These are phyloP conservation scores for Myopa testacea DNA, from an alignment of 2,888 invertebrate genomes.

Conservation along the genomic window DNA sequence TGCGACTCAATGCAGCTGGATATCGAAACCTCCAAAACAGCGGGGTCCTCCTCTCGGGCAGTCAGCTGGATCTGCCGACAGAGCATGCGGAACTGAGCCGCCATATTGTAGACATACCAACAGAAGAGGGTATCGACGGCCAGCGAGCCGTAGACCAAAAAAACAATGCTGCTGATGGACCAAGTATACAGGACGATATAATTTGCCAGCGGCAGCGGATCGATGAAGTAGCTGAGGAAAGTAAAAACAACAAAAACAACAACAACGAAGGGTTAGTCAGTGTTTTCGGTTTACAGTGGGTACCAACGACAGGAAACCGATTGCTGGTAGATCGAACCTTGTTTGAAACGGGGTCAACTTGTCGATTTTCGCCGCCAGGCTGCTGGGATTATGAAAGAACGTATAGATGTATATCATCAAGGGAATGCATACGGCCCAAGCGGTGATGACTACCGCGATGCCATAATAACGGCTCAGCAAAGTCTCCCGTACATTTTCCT, in stretches of 20 bases:
- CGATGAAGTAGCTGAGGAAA: slow-evolving; percentile 35
- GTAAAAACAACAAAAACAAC: neutral
- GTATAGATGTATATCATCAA: slow-evolving; percentile 11
- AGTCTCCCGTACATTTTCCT: slow-evolving; percentile 2
- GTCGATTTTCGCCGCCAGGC: neutral
- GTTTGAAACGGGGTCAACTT: slow-evolving; percentile 8
- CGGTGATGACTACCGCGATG: neutral
- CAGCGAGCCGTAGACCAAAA: slow-evolving; percentile 28
- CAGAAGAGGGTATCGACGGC: slow-evolving; percentile 44
- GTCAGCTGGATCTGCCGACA: slow-evolving; percentile 36
- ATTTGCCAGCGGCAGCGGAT: slow-evolving; percentile 12
- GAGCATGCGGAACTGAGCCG: slow-evolving; percentile 46
- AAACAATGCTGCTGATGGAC: slow-evolving; percentile 19
- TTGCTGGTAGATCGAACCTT: neutral
- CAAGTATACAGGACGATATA: slow-evolving; percentile 41
- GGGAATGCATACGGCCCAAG: neutral
- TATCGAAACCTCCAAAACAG: slow-evolving; percentile 18
- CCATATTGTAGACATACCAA: slow-evolving; percentile 45
- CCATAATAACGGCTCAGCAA: slow-evolving; percentile 9
- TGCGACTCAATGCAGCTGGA: slow-evolving; percentile 39
- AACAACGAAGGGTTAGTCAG: too few species aligned
- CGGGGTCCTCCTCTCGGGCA: neutral
- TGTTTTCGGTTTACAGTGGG: too few species aligned
- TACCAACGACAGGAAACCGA: too few species aligned
- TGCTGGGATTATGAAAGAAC: neutral